Conservation (phyloP, 2,113 vertebrate species). For the Cyanoramphus novaezelandiae region DNA sequence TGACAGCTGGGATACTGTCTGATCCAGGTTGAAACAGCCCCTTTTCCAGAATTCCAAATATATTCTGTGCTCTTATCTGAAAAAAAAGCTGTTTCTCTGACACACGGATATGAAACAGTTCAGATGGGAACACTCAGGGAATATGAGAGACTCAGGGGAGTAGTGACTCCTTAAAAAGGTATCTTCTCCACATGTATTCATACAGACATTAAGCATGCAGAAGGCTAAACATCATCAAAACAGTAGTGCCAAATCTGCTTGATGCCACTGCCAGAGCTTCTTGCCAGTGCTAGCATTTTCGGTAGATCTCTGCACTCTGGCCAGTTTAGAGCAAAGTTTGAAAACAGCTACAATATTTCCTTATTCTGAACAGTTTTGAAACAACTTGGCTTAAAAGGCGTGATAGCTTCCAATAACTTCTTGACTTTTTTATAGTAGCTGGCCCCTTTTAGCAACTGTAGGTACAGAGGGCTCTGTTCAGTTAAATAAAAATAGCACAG, state of each 20-base stretch:
- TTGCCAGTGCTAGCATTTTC: background rate
- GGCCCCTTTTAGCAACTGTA: background rate
- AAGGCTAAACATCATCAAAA: background rate
- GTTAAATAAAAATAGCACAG: background rate
- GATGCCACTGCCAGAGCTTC: background rate
- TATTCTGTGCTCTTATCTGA: background rate
- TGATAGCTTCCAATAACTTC: background rate
- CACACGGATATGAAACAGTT: background rate
- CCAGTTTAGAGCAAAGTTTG: background rate
- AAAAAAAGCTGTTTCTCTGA: background rate
- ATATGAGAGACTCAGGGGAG: background rate
- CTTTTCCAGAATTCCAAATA: background rate
- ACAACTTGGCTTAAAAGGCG: background rate
- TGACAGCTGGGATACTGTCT: background rate
- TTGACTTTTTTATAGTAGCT: background rate
- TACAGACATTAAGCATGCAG: background rate
- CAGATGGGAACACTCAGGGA: background rate
- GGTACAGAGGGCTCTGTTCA: background rate
- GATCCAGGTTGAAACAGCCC: background rate
- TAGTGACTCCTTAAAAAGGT: background rate
- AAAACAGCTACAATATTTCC: background rate
- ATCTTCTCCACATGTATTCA: background rate
- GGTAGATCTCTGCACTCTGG: background rate
- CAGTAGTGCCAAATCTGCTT: background rate
- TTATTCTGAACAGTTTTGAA: background rate